Conservation (phyloP, 2,888 invertebrate species). For the Agonopterix subpropinquella region DNA sequence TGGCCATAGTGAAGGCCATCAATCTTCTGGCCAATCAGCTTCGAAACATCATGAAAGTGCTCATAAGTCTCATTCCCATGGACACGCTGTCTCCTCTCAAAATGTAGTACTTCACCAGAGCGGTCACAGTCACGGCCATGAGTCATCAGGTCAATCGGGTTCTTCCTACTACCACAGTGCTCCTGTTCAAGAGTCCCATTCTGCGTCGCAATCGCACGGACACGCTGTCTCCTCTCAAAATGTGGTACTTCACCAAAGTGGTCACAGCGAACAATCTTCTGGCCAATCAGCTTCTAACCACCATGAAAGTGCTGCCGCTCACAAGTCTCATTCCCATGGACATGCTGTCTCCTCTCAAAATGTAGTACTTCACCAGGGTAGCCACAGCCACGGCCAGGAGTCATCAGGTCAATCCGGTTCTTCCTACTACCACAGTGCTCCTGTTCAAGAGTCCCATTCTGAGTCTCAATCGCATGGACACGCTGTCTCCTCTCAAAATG, state of each 20-base stretch:
- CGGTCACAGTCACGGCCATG: too few species aligned
- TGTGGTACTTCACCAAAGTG: too few species aligned
- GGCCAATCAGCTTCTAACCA: not conserved
- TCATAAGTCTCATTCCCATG: not conserved
- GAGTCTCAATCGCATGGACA: not conserved
- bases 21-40: not conserved
- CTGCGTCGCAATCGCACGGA: conserved; percentile 3
- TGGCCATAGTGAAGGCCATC: not conserved
- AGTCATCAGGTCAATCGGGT: too few species aligned
- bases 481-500: not conserved
- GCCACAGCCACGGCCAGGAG: not conserved
- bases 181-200: too few species aligned
- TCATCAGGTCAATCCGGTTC: not conserved
- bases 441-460: not conserved
- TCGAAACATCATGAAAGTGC: not conserved
- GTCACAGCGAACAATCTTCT: not conserved
- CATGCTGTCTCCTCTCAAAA: not conserved
- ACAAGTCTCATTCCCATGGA: not conserved
- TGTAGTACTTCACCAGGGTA: not conserved
- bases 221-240: not conserved
- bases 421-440: not conserved
- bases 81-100: not conserved
- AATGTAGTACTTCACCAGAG: too few species aligned
- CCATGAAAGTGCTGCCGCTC: not conserved
- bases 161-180: too few species aligned